Base-by-base conservation (phyloP, 2,888 invertebrate genomes). In the Oegoconia quadripuncta region DNA sequence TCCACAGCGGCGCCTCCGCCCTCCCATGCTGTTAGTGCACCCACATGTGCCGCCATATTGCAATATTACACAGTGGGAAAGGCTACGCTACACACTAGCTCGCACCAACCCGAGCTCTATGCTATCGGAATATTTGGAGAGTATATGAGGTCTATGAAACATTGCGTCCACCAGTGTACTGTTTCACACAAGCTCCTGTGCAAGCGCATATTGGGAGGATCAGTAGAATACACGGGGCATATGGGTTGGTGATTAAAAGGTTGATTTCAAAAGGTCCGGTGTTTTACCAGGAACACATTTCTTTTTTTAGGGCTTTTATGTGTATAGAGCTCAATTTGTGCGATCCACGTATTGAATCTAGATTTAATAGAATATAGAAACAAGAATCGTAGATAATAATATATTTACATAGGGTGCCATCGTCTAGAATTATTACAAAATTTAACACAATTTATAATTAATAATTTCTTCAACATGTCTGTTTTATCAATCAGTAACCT, bases 1-100 rank as follows among this genome's bases (percentile, higher is more conserved):
- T 62, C 80, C 88, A 82, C 66, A 88, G 79, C 70, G 83, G 79
- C 72, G 81, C 72, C 59, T 72, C 76, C 64, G 73, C 72, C 74
- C 77, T 75, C 73, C 87, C 90, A 89, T 90, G 91, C 91, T 91
- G 89, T 90, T 90, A 90, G 90, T 90, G 81, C 78, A 69, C 74
- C 79, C 72, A 54, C 52, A 53, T 68, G 55, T 55, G 63, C 69
- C 60, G 54, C 58, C 62, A 41, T 39, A 37, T 44, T 49, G 52
- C 50, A 48, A 50, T 46, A 42, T 48, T 41, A 41, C 41, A 48
- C 46, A 44, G 44, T 44, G 20, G 20, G 7, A 35, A 18, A 12
- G 11, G 9, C 27, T 28, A 35, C 27, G 27, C 27, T 27, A 27
- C 27, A n/a, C n/a, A n/a, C n/a, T n/a, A n/a, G n/a, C n/a, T n/a